Evolutionary conservation across 2,888 invertebrate species (phyloP), one percentile per base, ranked within the genome.

Genomic region (Megaustenia siamemsis): DNA sequence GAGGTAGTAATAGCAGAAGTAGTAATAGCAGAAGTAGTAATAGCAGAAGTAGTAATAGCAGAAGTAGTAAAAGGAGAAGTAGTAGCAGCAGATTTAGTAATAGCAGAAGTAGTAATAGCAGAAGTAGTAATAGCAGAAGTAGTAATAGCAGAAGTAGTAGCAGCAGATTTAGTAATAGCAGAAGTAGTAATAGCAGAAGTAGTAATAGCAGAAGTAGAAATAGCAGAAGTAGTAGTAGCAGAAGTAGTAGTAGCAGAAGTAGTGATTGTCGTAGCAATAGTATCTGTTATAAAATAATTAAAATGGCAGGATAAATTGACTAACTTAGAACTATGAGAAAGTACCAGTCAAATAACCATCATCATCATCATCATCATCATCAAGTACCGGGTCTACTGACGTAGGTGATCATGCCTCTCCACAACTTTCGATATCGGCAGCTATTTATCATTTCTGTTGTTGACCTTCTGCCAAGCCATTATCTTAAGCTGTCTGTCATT

Each of bases 61-160:
- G 63, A 60, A 60, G 63, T 60, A 78, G 63, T 78, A 78, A 40
- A 24, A 49, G 76, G 45, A 76, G 71, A 21, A 43, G 43, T 43
- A 21, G 38, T 38, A 21, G 40, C 38, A 43, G 45, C 12, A 10
- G 6, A 12, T 45, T n/a, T n/a, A n/a, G n/a, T n/a, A n/a, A n/a
- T 10, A 12, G 63, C 28, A 63, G n/a, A 4, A 63, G 63, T 28
- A 63, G 28, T 63, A 78, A 28, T 78, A 78, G 63, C 43, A 78
- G 63, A 35, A 78, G 78, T 60, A 78, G 40, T 60, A 78, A 63
- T 38, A 63, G 63, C 24, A 78, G 63, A 38, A 78, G 63, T 78
- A 78, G 63, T 78, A 78, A 40, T 60, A 78, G 63, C 38, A 78
- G 38, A 38, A 78, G 43, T 60, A 78, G 63, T 60, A 78, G 63